Base-by-base conservation (phyloP, 2,888 invertebrate species). In the Luperina testacea region DNA sequence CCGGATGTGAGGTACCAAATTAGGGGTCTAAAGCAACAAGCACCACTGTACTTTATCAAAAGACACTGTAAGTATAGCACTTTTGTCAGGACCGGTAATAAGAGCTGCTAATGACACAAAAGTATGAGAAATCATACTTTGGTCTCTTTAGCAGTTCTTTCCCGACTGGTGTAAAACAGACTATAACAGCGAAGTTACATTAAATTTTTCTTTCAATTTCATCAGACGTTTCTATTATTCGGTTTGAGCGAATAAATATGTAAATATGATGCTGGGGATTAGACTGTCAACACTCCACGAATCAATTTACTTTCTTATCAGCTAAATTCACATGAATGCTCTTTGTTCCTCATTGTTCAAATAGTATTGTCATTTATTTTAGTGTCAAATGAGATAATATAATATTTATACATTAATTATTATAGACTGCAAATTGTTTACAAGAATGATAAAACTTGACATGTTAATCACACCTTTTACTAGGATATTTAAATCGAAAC, bases 361-460 rank as follows among this genome's bases (percentile, higher is more conserved):
- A 85, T 82, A 82, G 61, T 74, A 69, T 78, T 86, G 65, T 78
- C 71, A 85, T 86, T 82, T 84, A 75, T 77, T 83, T 72, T 69
- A 65, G 74, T 32, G 11, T 74, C 61, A 48, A 80, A 77, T 8
- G 13, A 72, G 69, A 67, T 77, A 48, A 59, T 61, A 38, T 73
- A 51, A 61, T 72, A 70, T 77, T 80, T 85, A 38, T 2, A 71
- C 77, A 57, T 63, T 68, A 45, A 24, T 74, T 24, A 24, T 74
- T 24, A 68, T 61, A 75, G 68, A 85, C 81, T 78, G 74, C 64
- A 74, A 48, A 80, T 74, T 75, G 75, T 77, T 69, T 77, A 72
- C 80, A 71, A 45, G 17, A 45, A 48, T 68, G 87, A 90, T 85
- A 83, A 63, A 78, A 74, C 42, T 77, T 81, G 90, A 88, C 80